Evolutionary conservation across 2,797 vertebrate genomes (phyloP).

Genomic region (Anguilla marmorata): DNA sequence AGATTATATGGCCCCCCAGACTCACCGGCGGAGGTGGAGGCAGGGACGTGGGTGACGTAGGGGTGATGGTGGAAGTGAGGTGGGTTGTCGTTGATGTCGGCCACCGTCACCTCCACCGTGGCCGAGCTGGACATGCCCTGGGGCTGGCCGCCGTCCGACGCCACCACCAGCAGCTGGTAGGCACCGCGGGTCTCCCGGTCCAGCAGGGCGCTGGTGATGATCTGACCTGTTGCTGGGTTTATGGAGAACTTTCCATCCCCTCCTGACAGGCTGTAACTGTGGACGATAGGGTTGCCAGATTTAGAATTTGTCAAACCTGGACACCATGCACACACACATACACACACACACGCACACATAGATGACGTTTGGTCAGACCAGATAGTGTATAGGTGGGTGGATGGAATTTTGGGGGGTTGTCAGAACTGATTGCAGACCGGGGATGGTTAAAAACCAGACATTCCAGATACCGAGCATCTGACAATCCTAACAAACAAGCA

Average conservation of each 20-base stretch:
- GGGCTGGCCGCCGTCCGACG: constrained; percentile 84
- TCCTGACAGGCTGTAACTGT: constrained; percentile 88
- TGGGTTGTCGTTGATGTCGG: constrained; percentile 94
- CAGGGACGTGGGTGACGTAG: constrained; percentile 92
- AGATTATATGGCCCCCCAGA: not conserved
- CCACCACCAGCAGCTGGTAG: constrained; percentile 90
- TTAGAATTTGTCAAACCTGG: no score
- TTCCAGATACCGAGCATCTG: no score
- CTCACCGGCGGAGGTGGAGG: constrained; percentile 84
- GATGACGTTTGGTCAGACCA: no score
- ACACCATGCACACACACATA: no score
- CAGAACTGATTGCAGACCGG: no score
- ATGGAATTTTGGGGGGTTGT: no score
- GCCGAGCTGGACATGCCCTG: constrained; percentile 85
- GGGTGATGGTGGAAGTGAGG: constrained; percentile 96
- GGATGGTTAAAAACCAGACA: not conserved
- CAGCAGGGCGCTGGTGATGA: constrained; percentile 92
- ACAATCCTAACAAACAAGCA: not conserved
- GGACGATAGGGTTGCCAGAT: not conserved
- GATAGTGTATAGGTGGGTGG: no score
- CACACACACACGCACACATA: no score
- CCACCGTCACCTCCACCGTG: constrained; percentile 83
- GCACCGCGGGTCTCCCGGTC: constrained; percentile 84
- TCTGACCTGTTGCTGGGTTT: constrained; percentile 95
- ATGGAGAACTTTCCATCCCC: constrained; percentile 94